Base-by-base conservation (phyloP, 2,797 vertebrate species). In the Typhlichthys eigenmanni region DNA sequence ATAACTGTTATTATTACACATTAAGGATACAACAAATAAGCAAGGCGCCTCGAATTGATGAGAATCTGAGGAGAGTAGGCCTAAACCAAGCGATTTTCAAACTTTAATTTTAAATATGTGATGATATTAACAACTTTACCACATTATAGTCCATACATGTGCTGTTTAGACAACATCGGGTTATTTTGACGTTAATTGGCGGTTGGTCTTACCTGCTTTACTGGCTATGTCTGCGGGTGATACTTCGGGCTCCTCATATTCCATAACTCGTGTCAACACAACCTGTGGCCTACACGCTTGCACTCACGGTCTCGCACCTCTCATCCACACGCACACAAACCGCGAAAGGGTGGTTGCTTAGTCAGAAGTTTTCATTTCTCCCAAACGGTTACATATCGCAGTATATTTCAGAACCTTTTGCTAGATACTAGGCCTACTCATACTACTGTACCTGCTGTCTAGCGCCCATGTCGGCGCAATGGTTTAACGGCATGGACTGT, bases 171-270 rank as follows among this genome's bases (percentile, higher is more conserved):
- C 55, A 56, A 9, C 13, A 45, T 1, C 9, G 55, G 34, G 34
- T 17, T 14, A 57, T 14, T 34, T 8, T n/a, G 38, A 16, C 13
- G 13, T 8, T 14, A 34, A 38, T 38, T n/a, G 43, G 55, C n/a
- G 14, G 32, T 46, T 14, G 38, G 3, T 6, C 2, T 78, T 74
- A 91, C 90, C 88, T 89, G 72, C 86, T 59, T 72, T 85, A 71
- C 80, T 75, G 49, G 78, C 60, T 60, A 51, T 54, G 76, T 86
- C 84, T 75, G 65, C 60, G 14, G 76, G 70, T 60, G 76, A 62
- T 71, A 62, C 66, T 62, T 86, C 74, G n/a, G 47, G 48, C 64
- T 87, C 84, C 60, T 88, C 89, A 89, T 90, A 87, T 68, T 90
- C 89, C 90, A 91, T 91, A 62, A 80, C 85, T 83, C 73, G 63